Evolutionary conservation across 2,113 vertebrate genomes (phyloP).

Genomic region (Pionites leucogaster): DNA sequence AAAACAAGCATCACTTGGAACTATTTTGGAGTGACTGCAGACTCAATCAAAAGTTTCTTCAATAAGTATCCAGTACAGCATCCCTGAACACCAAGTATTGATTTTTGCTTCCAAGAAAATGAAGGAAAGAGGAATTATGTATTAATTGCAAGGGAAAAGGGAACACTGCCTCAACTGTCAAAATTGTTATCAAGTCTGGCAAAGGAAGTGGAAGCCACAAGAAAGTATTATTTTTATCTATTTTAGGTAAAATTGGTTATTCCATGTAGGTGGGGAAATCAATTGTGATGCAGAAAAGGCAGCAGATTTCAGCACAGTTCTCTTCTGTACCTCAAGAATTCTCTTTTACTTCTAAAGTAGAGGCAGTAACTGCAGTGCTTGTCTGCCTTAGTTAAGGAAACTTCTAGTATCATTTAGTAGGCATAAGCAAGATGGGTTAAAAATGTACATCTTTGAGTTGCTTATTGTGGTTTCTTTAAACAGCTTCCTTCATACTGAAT

Average conservation of each 20-base stretch:
- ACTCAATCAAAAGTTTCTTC: neutral
- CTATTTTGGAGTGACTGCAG: neutral
- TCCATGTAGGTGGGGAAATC: neutral
- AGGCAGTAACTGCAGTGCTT: neutral
- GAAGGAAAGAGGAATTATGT: neutral
- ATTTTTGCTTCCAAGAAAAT: neutral
- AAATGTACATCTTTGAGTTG: neutral
- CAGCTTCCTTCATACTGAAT: neutral
- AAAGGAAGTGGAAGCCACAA: neutral
- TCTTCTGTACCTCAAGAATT: neutral
- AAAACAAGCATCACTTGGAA: neutral
- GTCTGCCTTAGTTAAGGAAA: neutral
- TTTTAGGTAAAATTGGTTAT: neutral
- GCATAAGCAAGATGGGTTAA: neutral
- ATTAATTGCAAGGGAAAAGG: neutral
- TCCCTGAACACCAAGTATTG: neutral
- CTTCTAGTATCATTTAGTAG: neutral
- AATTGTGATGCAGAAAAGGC: neutral
- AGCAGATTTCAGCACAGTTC: neutral
- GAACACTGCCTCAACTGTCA: neutral
- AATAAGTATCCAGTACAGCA: neutral
- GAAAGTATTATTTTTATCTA: neutral
- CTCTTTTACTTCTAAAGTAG: neutral
- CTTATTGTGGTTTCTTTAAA: neutral
- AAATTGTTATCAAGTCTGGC: neutral